Conservation (phyloP, 2,888 invertebrate genomes). For the Cylindroiulus punctatus region DNA sequence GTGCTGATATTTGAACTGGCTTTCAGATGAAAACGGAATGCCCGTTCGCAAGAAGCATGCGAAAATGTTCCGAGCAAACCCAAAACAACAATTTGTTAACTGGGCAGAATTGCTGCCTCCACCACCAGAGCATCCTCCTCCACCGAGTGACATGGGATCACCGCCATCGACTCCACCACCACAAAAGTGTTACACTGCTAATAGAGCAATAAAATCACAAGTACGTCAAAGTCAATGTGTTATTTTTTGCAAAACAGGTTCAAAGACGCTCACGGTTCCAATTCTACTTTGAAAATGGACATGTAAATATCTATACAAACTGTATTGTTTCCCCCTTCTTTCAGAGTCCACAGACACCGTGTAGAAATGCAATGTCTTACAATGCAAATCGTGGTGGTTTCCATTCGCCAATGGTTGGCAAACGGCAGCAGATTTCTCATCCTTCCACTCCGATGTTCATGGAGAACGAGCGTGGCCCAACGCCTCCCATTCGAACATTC, state of each 20-base stretch:
- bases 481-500: slow-evolving; percentile 59
- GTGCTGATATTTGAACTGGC: neutral
- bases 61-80: slow-evolving; percentile 58
- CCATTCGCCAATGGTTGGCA: slow-evolving; percentile 59
- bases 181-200: slow-evolving; percentile 59
- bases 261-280: too few species aligned
- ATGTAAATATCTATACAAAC: neutral
- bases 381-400: slow-evolving; percentile 57
- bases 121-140: slow-evolving; percentile 67
- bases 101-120: slow-evolving; percentile 66
- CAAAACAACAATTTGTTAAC: slow-evolving; percentile 63
- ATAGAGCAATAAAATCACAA: slow-evolving; percentile 57
- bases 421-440: slow-evolving; percentile 59
- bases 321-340: neutral
- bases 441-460: slow-evolving; percentile 58
- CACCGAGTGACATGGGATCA: slow-evolving; percentile 64
- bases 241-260: slow-evolving; percentile 49
- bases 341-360: slow-evolving; percentile 56
- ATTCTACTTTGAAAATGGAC: too few species aligned
- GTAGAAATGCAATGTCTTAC: slow-evolving; percentile 37
- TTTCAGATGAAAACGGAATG: slow-evolving; percentile 61
- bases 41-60: slow-evolving; percentile 59
- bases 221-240: slow-evolving; percentile 55
- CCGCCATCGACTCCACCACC: slow-evolving; percentile 61
- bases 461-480: slow-evolving; percentile 58